Conservation (phyloP, 2,113 vertebrate genomes). For the Indri indri region DNA sequence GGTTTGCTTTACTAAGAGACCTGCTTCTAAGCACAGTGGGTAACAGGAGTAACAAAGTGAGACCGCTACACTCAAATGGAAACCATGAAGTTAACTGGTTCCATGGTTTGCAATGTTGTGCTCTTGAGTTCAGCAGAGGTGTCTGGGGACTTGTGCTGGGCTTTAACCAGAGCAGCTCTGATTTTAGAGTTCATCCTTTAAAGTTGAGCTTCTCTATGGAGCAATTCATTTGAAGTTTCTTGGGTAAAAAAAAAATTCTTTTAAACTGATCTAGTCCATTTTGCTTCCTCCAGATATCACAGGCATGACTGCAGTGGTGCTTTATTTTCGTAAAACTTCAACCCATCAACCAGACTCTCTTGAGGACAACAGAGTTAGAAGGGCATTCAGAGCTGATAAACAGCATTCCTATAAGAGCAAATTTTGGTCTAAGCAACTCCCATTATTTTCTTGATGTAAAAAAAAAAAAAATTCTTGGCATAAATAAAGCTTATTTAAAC, state of each 20-base stretch:
- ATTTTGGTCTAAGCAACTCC: conserved; percentile 48
- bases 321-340: conserved; percentile 29
- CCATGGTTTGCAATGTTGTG: not conserved
- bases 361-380: not conserved
- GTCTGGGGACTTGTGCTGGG: not conserved
- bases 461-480: conserved; percentile 20
- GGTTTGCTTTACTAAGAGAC: not conserved
- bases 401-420: conserved; percentile 24
- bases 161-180: not conserved
- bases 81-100: not conserved
- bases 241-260: not conserved
- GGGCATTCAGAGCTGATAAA: not conserved
- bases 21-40: not conserved
- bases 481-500: conserved; percentile 56
- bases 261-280: not conserved
- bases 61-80: not conserved
- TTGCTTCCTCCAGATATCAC: conserved; percentile 5
- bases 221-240: conserved; percentile 28
- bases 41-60: not conserved
- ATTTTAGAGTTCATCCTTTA: not conserved
- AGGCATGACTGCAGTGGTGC: not conserved
- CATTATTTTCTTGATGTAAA: conserved; percentile 26
- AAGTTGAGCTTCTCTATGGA: conserved; percentile 22
- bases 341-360: not conserved
- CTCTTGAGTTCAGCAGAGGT: not conserved